Percentiles rank a stretch among this genome's conserved stretches.
Evolutionary conservation across 2,888 invertebrate species (phyloP).

Genomic region (Nasonia oneida): DNA sequence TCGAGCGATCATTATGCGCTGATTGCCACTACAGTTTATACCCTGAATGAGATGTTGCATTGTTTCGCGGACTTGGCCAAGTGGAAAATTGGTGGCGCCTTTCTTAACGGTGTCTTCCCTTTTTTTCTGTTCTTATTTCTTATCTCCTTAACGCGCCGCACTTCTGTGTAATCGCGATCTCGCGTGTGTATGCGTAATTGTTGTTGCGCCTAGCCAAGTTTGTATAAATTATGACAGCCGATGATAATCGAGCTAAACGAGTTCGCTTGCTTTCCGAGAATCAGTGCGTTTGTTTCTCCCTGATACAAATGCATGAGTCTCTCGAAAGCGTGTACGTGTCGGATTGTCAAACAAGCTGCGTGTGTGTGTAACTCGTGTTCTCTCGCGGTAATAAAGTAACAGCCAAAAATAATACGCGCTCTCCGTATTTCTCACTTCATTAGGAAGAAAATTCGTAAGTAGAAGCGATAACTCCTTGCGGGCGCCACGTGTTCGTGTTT

Average conservation of each 20-base stretch:
- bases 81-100: slow-evolving; percentile 48
- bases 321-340: background rate
- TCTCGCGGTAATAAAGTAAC: slow-evolving; percentile 35
- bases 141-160: background rate
- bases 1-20: slow-evolving; percentile 22
- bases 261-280: background rate
- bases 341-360: background rate
- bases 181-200: slow-evolving; percentile 45
- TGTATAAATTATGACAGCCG: slow-evolving; percentile 16
- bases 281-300: background rate
- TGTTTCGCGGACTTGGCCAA: slow-evolving; percentile 32
- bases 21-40: slow-evolving; percentile 12
- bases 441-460: slow-evolving; percentile 49
- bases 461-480: slow-evolving; percentile 50
- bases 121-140: background rate
- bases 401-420: slow-evolving; percentile 36
- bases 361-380: background rate
- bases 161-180: slow-evolving; percentile 40
- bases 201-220: background rate
- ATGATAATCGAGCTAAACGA: background rate
- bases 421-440: slow-evolving; percentile 43
- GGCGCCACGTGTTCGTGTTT: slow-evolving; percentile 53
- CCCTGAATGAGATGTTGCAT: background rate
- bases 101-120: slow-evolving; percentile 14
- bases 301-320: slow-evolving; percentile 8